Evolutionary conservation across 2,888 invertebrate genomes (phyloP).

Genomic region (Euspilapteryx auroguttella): DNA sequence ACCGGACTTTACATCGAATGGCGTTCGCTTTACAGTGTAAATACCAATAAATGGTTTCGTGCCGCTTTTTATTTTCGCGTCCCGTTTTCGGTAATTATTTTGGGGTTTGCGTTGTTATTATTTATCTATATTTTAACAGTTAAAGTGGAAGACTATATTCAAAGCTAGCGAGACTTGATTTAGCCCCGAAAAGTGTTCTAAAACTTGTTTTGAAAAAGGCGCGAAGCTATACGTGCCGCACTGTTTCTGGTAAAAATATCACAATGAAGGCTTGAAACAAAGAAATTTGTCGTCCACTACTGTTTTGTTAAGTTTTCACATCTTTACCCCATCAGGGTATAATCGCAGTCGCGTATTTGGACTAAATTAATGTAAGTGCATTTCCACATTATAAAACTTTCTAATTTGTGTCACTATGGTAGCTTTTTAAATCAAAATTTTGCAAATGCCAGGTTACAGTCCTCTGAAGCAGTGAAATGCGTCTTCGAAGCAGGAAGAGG

Average conservation of each 20-base stretch:
- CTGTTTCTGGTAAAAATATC: conserved; percentile 13
- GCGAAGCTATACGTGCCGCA: conserved; percentile 27
- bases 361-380: not conserved
- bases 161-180: conserved; percentile 3
- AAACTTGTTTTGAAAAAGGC: conserved; percentile 40
- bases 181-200: conserved; percentile 12
- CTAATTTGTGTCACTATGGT: no score
- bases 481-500: conserved; percentile 69
- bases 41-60: conserved; percentile 45
- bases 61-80: conserved; percentile 49
- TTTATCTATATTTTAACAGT: no score
- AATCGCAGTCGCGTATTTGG: no score
- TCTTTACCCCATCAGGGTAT: no score
- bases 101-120: no score
- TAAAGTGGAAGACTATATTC: no score
- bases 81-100: conserved; percentile 20
- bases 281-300: conserved; percentile 10
- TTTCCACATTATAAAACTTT: no score
- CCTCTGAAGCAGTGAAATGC: no score
- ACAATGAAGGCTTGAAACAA: conserved; percentile 21
- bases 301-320: no score
- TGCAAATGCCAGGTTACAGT: no score
- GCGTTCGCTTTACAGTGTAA: conserved; percentile 22
- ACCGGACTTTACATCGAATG: conserved; percentile 19
- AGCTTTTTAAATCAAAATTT: no score